Conservation (phyloP, 1,140 invertebrate genomes). For the Philopotamus ludificatus region DNA sequence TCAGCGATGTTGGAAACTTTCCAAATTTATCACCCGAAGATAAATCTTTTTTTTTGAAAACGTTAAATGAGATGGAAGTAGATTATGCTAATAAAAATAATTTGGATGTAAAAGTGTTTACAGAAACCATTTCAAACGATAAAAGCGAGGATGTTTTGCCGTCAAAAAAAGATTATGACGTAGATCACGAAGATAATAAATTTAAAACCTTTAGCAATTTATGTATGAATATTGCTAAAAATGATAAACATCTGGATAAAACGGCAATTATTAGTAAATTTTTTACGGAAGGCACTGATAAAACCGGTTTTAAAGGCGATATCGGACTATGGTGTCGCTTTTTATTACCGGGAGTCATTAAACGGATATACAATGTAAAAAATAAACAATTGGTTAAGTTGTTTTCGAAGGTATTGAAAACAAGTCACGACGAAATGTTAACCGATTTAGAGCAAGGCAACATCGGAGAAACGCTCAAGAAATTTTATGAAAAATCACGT, state of each 20-base stretch:
- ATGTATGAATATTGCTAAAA: conserved; percentile 73
- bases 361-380: conserved; percentile 88
- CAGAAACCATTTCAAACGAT: not conserved
- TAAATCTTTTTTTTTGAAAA: conserved; percentile 63
- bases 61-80: conserved; percentile 61
- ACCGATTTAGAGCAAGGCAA: conserved; percentile 86
- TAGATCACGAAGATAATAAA: conserved; percentile 62
- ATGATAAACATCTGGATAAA: conserved; percentile 80
- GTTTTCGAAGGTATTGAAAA: conserved; percentile 77
- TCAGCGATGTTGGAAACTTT: conserved; percentile 80
- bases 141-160: not conserved
- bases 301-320: conserved; percentile 73
- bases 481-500: conserved; percentile 73
- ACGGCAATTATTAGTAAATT: conserved; percentile 71
- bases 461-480: conserved; percentile 81
- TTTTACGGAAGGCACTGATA: conserved; percentile 66
- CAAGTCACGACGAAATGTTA: conserved; percentile 78
- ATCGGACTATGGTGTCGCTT: conserved; percentile 80
- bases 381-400: conserved; percentile 89
- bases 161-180: not conserved
- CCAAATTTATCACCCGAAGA: conserved; percentile 65
- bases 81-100: conserved; percentile 17
- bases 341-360: conserved; percentile 78
- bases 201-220: conserved; percentile 78
- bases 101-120: not conserved